Evolutionary conservation across 2,888 invertebrate genomes (phyloP).

Genomic region (Mythimna albipuncta): DNA sequence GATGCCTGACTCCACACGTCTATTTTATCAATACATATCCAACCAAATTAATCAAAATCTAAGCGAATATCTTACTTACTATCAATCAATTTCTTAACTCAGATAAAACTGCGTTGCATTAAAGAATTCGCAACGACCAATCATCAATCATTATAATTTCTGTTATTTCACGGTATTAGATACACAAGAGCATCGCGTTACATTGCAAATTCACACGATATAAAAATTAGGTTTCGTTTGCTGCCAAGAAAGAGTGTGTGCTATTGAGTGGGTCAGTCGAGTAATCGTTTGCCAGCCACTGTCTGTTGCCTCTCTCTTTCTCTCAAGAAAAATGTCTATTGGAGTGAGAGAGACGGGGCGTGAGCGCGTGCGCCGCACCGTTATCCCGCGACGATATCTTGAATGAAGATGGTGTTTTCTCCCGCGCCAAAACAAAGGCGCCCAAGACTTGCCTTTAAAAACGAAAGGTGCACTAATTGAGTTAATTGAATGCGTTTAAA

Average conservation of each 20-base stretch:
- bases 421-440: slow-evolving; percentile 89
- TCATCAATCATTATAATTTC: slow-evolving; percentile 77
- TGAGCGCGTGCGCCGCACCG: slow-evolving; percentile 86
- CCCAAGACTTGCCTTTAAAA: slow-evolving; percentile 84
- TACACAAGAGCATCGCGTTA: slow-evolving; percentile 74
- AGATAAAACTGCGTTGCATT: slow-evolving; percentile 60
- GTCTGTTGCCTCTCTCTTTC: slow-evolving; percentile 78
- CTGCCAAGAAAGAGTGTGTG: slow-evolving; percentile 91
- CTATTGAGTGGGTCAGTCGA: slow-evolving; percentile 90
- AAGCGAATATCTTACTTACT: slow-evolving; percentile 31
- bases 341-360: slow-evolving; percentile 68
- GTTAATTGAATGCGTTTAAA: slow-evolving; percentile 76
- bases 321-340: slow-evolving; percentile 9
- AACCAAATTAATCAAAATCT: slow-evolving; percentile 30
- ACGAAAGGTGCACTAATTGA: slow-evolving; percentile 84
- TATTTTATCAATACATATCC: slow-evolving; percentile 22
- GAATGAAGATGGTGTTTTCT: slow-evolving; percentile 91
- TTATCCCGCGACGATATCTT: slow-evolving; percentile 90
- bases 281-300: slow-evolving; percentile 87
- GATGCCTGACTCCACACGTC: slow-evolving; percentile 2
- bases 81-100: slow-evolving; percentile 52
- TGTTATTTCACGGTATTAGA: slow-evolving; percentile 82
- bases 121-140: slow-evolving; percentile 63
- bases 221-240: slow-evolving; percentile 90
- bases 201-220: slow-evolving; percentile 86